phyloP scores from a whole-genome alignment of 2,888 invertebrate genomes.

The Luperina nickerlii region DNA sequence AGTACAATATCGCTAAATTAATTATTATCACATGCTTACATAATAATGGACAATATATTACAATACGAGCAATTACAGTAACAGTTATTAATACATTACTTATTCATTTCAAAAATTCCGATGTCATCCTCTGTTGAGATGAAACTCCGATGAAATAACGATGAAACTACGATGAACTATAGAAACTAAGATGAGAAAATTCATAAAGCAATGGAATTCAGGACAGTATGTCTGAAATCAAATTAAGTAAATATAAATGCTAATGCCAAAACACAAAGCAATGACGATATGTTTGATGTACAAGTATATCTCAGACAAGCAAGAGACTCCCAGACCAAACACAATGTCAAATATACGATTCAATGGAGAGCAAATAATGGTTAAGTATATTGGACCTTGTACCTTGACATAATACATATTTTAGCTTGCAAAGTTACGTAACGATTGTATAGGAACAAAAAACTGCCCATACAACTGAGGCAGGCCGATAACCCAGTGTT shows the following conservation, averaged over 20 bases:
- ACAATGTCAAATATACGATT: conserved; percentile 27
- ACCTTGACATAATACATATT: conserved; percentile 39
- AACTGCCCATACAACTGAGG: conserved; percentile 55
- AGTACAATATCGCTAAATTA: conserved; percentile 9
- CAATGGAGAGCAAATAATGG: conserved; percentile 52
- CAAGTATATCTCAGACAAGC: conserved; percentile 17
- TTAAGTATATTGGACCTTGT: conserved; percentile 49
- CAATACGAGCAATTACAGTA: conserved; percentile 14
- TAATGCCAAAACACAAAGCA: conserved; percentile 22
- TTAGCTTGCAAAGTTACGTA: conserved; percentile 55
- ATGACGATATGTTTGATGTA: conserved; percentile 16
- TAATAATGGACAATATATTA: conserved; percentile 27
- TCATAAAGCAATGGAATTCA: conserved; percentile 40
- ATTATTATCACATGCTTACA: conserved; percentile 42
- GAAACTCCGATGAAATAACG: no score
- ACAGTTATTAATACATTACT: conserved; percentile 29
- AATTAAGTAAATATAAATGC: conserved; percentile 26
- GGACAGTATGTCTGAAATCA: conserved; percentile 41
- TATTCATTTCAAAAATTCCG: conserved; percentile 42
- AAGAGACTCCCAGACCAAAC: conserved; percentile 22
- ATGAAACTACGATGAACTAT: no score
- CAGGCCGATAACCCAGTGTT: conserved; percentile 69
- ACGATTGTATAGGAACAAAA: conserved; percentile 49
- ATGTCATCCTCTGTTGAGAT: conserved; percentile 17
- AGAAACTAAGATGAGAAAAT: conserved; percentile 23